Percentiles rank a stretch among this genome's conserved stretches.
Evolutionary conservation across 2,113 vertebrate species (phyloP).

Genomic region (Hylia prasina): DNA sequence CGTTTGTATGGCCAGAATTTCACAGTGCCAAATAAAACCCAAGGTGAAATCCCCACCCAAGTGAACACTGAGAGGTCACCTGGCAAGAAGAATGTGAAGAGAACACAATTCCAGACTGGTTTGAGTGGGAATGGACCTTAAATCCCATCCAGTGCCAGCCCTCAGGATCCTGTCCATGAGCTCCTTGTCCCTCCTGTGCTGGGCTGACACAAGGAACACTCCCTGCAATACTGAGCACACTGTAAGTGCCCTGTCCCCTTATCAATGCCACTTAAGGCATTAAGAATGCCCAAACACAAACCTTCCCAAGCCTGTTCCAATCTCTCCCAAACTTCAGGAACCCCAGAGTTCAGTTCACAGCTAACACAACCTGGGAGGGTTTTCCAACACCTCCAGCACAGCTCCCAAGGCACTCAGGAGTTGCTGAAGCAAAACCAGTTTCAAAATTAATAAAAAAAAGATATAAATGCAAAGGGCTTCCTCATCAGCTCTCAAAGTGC

Average conservation of each 20-base stretch:
- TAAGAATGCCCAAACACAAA: neutral
- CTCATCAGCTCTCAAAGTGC: neutral
- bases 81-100: rapidly evolving
- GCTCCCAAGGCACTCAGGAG: neutral
- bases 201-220: neutral
- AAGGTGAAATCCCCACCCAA: neutral
- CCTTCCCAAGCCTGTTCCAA: neutral
- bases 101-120: neutral
- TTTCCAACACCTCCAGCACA: neutral
- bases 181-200: neutral
- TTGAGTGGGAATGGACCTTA: neutral
- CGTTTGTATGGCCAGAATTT: neutral
- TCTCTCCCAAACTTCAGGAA: neutral
- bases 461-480: neutral
- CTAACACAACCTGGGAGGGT: rapidly evolving
- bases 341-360: neutral
- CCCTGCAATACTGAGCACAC: rapidly evolving
- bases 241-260: rapidly evolving
- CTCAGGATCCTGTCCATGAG: neutral
- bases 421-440: neutral
- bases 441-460: neutral
- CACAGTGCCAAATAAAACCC: neutral
- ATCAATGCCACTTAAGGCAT: rapidly evolving
- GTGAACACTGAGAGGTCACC: neutral
- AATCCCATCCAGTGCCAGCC: neutral